These are phyloP conservation scores for Sitodiplosis mosellana DNA, from an alignment of 1,140 invertebrate genomes.

Conservation along the genomic window DNA sequence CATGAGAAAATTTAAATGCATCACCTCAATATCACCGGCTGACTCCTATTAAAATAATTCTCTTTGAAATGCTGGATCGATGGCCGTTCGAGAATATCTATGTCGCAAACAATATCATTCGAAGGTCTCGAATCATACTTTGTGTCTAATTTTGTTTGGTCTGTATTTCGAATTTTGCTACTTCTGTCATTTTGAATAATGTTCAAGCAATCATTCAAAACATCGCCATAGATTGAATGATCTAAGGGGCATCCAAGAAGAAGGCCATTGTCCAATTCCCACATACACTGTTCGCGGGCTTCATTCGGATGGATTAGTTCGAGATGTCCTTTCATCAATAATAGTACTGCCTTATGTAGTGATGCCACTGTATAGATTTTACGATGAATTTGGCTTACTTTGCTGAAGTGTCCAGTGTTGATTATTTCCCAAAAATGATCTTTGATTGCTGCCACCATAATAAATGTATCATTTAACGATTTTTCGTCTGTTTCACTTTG, in stretches of 20 bases:
- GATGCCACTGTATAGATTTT: neutral
- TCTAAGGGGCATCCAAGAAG: neutral
- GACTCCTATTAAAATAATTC: neutral
- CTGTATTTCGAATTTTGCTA: neutral
- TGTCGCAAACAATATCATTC: neutral
- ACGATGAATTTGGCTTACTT: neutral
- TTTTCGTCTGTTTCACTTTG: neutral
- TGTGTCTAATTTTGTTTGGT: neutral
- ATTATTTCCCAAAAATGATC: neutral
- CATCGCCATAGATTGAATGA: neutral
- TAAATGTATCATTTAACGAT: neutral
- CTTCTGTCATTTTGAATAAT: neutral
- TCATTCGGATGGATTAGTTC: neutral
- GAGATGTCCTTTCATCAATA: neutral
- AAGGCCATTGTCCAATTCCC: neutral
- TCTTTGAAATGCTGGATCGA: neutral
- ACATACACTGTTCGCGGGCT: neutral
- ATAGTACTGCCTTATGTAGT: neutral
- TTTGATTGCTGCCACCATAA: neutral
- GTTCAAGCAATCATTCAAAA: neutral
- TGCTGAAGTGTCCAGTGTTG: neutral
- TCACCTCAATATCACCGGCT: neutral
- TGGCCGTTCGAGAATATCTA: neutral
- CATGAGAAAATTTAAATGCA: too few relatives aligned
- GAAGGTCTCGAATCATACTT: neutral